Evolutionary conservation across 2,888 invertebrate genomes (phyloP).

Genomic region (Thymelicus acteon): DNA sequence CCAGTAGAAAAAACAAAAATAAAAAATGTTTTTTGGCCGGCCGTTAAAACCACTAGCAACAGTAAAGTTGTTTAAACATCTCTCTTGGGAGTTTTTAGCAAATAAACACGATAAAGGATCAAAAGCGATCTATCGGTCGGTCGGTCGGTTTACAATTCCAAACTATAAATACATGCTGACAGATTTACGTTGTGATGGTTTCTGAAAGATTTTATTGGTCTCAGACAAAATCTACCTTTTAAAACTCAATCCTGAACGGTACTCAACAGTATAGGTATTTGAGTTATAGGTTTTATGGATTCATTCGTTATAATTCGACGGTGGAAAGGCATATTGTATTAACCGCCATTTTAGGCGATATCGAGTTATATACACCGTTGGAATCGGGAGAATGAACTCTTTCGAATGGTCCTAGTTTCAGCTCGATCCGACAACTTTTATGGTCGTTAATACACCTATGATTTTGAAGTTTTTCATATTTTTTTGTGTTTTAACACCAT

Average conservation of each 20-base stretch:
- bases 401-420: too few relatives aligned
- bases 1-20: not conserved
- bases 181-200: constrained; percentile 27
- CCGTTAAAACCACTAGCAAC: not conserved
- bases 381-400: too few relatives aligned
- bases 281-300: too few relatives aligned
- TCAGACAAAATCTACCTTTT: not conserved
- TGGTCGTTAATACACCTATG: too few relatives aligned
- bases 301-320: too few relatives aligned
- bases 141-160: constrained; percentile 27
- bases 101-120: constrained; percentile 40
- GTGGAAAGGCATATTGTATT: too few relatives aligned
- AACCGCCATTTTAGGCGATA: too few relatives aligned
- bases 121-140: constrained; percentile 38
- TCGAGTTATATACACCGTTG: too few relatives aligned
- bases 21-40: not conserved
- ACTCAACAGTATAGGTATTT: not conserved
- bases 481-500: too few relatives aligned
- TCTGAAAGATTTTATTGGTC: constrained; percentile 31
- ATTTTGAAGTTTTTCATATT: too few relatives aligned
- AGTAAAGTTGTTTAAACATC: constrained; percentile 10
- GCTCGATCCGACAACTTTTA: too few relatives aligned
- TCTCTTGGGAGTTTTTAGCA: constrained; percentile 23
- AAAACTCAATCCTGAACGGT: not conserved
- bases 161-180: constrained; percentile 36